Evolutionary conservation across 2,888 invertebrate genomes (phyloP), one percentile per base, ranked within the genome.

Genomic region (Philhelius pedissequus): DNA sequence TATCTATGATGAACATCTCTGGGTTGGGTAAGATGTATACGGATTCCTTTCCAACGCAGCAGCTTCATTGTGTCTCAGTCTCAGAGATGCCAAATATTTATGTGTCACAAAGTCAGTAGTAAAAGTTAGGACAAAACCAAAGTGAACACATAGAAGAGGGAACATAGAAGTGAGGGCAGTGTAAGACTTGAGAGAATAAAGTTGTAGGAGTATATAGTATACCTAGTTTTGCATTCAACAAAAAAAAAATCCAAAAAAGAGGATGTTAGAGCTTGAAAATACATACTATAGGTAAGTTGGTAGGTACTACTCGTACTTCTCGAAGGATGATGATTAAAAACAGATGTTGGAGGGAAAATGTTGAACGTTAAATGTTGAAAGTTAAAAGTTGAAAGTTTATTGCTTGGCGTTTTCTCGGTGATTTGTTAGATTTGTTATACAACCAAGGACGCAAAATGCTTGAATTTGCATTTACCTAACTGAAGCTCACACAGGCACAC

Each of bases 51-150:
- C 70, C 32, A 30, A 84, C 70, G 70, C 83, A 84, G 79, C 27
- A 60, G 62, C 22, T 25, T 43, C 56, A 74, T 84, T 84, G 73
- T 83, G 73, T 78, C 79, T 74, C 75, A 60, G 73, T 78, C 79
- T 74, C 75, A 60, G 38, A n/a, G 66, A 80, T 81, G 81, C 84
- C 84, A 86, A 80, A 86, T 86, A 90, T 90, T 90, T 90, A 89
- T 90, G 90, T 90, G 90, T 90, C 90, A 90, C 89, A 90, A 90
- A 90, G 90, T 90, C 90, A 90, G 89, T 90, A 89, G 90, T 80
- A 75, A 64, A 64, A 75, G 68, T 64, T 52, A 69, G 78, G 68
- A 69, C 66, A 58, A 82, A 64, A 30, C 45, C 77, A 78, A n/a
- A 73, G 48, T 64, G n/a, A 40, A 35, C 32, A 13, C 32, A 35